Evolutionary conservation across 2,113 vertebrate species (phyloP), one percentile per base, ranked within the genome.

Genomic region (Sceloporus tristichus): DNA sequence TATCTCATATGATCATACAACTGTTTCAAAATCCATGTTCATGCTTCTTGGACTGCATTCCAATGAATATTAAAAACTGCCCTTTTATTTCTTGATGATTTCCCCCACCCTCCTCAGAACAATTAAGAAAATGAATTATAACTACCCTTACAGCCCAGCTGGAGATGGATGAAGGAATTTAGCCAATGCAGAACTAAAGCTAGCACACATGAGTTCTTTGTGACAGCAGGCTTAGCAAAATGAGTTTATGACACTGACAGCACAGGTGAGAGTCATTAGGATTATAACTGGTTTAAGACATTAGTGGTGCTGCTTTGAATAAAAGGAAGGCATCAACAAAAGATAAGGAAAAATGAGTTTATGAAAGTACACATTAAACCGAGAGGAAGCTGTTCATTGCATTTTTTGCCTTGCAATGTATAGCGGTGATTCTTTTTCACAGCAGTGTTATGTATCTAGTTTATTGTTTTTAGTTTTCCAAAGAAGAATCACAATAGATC

Each of bases 271-370:
- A 90, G 4, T 91, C 93, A 93, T 87, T 90, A 92, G 91, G 88
- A 80, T 91, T 93, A 92, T 92, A 92, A 94, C 90, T 91, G 90
- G 70, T 91, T 95, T 93, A 94, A 89, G 90, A 84, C 82, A 91
- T 93, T 76, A 87, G 88, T 65, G 87, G 87, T 90, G 88, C 71
- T 65, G 21, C 70, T 71, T 0, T 0, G 87, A 92, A 86, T 92
- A 73, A 94, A 93, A 91, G 53, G 90, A 92, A 95, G 89, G 71
- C 89, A 91, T 89, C 73, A 82, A 89, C 82, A 68, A 87, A 29
- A 79, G 88, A 92, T 74, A 91, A 91, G 38, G 73, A n/a, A 78
- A 87, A 91, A 88, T 77, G 82, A 84, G 11, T 90, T 90, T 91
- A 87, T 85, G 89, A 84, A 82, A 53, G 85, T 59, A 76, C n/a